phyloP scores from a whole-genome alignment of 2,888 invertebrate genomes.

The Caenorhabditis wallacei region DNA sequence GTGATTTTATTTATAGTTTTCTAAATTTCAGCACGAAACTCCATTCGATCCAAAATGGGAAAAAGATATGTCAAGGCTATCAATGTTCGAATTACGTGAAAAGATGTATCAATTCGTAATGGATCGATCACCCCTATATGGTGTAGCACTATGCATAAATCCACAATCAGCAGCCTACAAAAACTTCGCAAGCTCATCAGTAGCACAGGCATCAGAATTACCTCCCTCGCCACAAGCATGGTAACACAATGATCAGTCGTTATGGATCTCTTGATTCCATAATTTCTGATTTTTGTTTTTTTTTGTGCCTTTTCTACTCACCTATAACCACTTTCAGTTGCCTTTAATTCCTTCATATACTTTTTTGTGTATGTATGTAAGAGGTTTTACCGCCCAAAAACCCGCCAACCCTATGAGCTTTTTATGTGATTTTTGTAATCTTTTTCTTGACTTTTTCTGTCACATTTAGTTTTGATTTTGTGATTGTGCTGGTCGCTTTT shows the following conservation, averaged over 20 bases:
- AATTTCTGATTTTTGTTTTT: background rate
- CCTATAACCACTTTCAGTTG: slow-evolving; percentile 54
- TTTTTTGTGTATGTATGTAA: slow-evolving; percentile 40
- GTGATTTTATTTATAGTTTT: background rate
- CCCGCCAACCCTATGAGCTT: slow-evolving; percentile 53
- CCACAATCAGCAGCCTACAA: slow-evolving; percentile 99
- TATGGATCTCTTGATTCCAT: background rate
- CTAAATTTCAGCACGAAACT: slow-evolving; percentile 88
- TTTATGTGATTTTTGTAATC: slow-evolving; percentile 39
- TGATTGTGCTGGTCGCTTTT: slow-evolving; percentile 64
- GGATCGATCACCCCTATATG: slow-evolving; percentile 93
- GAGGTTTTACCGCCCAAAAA: background rate
- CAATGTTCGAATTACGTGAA: slow-evolving; percentile 87
- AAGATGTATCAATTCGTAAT: slow-evolving; percentile 99
- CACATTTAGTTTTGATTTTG: slow-evolving; percentile 24
- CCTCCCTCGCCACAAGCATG: slow-evolving; percentile 98
- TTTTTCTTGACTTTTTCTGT: background rate
- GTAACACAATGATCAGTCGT: slow-evolving; percentile 83
- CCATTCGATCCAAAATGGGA: slow-evolving; percentile 98
- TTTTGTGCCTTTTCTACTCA: slow-evolving; percentile 33
- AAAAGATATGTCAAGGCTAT: slow-evolving; percentile 89
- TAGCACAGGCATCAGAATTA: slow-evolving; percentile 97
- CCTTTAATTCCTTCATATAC: slow-evolving; percentile 11
- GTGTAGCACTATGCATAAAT: slow-evolving; percentile 99
- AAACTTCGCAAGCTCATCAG: slow-evolving; percentile 98